Evolutionary conservation across 2,888 invertebrate species (phyloP).

Genomic region (Hartigia nigra): DNA sequence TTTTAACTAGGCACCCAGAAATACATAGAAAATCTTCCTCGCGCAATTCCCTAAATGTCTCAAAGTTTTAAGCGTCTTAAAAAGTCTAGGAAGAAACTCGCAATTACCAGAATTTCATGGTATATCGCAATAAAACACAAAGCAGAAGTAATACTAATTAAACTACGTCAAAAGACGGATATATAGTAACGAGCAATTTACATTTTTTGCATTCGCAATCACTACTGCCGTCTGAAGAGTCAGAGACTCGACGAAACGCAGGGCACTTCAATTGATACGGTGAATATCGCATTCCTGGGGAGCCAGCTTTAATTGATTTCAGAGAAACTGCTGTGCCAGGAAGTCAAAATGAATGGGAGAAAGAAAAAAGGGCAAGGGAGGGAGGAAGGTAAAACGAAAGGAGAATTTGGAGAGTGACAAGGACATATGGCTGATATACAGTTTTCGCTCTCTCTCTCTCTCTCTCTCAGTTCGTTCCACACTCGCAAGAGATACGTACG

Average conservation of each 20-base stretch:
- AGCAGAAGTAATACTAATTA: not conserved
- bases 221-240: slow-evolving; percentile 11
- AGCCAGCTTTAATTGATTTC: not conserved
- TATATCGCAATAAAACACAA: not conserved
- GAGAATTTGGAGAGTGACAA: too few relatives aligned
- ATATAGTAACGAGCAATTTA: slow-evolving; percentile 35
- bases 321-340: not conserved
- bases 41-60: not conserved
- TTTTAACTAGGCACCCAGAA: not conserved
- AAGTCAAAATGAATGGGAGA: not conserved
- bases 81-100: not conserved
- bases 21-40: not conserved
- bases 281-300: not conserved
- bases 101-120: not conserved
- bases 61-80: too few relatives aligned
- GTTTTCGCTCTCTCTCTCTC: not conserved
- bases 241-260: slow-evolving; percentile 9
- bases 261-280: not conserved
- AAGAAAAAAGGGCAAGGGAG: too few relatives aligned
- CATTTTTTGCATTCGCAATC: slow-evolving; percentile 19
- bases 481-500: not conserved
- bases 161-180: too few relatives aligned
- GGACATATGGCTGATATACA: too few relatives aligned
- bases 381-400: not conserved
- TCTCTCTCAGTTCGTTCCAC: slow-evolving; percentile 9